Evolutionary conservation across 2,797 vertebrate species (phyloP), one percentile per base, ranked within the genome.

Genomic region (Sebastes nivosus): DNA sequence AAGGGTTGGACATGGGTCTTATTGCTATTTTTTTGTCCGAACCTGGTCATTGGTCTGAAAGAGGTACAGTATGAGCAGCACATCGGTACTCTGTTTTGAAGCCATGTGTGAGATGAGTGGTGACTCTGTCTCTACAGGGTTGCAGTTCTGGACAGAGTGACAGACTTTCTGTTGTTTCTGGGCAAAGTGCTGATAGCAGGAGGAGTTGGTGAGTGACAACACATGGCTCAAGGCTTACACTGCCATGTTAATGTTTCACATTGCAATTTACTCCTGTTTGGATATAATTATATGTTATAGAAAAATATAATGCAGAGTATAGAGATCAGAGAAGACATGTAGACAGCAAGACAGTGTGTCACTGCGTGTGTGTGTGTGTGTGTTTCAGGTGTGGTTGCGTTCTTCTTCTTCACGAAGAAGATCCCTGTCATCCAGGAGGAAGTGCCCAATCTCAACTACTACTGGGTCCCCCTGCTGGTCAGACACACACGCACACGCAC

Each of bases 401-500:
- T 97, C 92, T 94, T 97, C 72, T 96, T 98, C 91, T 97, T 98
- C 90, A 97, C 96, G 29, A 93, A 89, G 70, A 97, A 92, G 89
- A 95, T 98, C 65, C 93, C 96, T 20, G 3, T 90, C 42, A 82
- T 97, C 71, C 92, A 95, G 69, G 93, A 96, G 75, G 96, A 97
- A 84, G 96, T 95, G 10, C 97, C 97, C 12, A 55, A 86, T 1
- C 90, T 98, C 79, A 97, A 98, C 94, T 98, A 96, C 93, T 97
- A 96, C 93, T 98, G 97, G 96, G 93, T 98, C n/a, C 97, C 97
- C 3, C 82, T 97, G 36, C 68, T 97, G 97, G 97, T 98, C 92
- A 96, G 97, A 12, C n/a, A 3, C 30, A 36, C 36, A 24, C 30
- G 24, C 14, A 36, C 27, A 38, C 22, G 7, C n/a, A 1, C 30